These are phyloP conservation scores for Strix uralensis DNA, from an alignment of 2,113 vertebrate genomes.

Conservation along the genomic window DNA sequence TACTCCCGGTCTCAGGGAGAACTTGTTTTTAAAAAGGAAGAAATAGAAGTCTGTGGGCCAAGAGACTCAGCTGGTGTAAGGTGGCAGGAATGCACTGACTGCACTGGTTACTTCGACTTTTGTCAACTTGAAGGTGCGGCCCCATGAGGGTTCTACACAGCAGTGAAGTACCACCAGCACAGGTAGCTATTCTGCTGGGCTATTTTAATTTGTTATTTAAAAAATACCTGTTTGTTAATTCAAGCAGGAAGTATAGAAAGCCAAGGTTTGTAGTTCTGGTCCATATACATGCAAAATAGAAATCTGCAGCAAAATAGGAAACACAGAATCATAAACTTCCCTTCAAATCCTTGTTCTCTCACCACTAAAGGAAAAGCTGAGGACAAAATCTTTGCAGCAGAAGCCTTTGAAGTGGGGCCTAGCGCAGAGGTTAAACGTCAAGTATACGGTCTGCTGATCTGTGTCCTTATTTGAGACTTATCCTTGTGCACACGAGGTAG, in stretches of 20 bases:
- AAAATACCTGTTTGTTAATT: not conserved
- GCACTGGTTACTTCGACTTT: not conserved
- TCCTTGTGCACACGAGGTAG: not conserved
- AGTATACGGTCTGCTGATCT: not conserved
- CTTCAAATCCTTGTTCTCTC: not conserved
- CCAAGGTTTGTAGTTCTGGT: not conserved
- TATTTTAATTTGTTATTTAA: not conserved
- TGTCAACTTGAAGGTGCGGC: not conserved
- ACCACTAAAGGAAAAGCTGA: not conserved
- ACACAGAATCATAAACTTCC: not conserved
- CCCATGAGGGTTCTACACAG: not conserved
- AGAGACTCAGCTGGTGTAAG: not conserved
- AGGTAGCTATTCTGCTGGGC: not conserved
- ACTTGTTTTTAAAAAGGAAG: conserved; percentile 11
- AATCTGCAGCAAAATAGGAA: not conserved
- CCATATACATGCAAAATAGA: not conserved
- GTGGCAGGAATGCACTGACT: not conserved
- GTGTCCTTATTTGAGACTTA: not conserved
- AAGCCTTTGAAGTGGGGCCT: not conserved
- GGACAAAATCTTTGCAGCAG: not conserved
- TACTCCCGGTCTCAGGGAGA: not conserved
- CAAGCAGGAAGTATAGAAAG: not conserved
- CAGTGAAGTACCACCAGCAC: not conserved
- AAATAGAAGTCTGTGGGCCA: not conserved
- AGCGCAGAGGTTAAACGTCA: not conserved